A percentile compares a stretch with the other conserved stretches of the same genome.
These are phyloP conservation scores for Mormyrus iriodes DNA, from an alignment of 2,113 vertebrate species.

Conservation along the genomic window DNA sequence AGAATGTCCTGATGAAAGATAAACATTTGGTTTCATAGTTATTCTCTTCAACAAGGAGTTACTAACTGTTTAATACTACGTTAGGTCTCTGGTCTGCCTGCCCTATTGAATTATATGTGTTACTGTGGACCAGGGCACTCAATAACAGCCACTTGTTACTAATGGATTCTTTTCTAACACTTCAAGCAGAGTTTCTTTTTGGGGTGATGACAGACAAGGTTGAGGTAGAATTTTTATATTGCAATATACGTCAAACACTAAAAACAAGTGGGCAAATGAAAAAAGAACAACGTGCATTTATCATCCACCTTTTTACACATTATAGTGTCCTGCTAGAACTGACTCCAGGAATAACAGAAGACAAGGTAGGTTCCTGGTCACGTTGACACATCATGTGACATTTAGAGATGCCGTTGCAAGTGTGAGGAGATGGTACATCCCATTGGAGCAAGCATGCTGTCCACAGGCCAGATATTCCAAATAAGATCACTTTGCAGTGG, in stretches of 20 bases:
- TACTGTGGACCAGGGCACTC: not conserved
- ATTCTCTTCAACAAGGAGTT: not conserved
- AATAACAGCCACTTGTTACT: not conserved
- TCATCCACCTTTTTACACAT: not conserved
- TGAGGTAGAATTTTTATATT: not conserved
- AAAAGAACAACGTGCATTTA: not conserved
- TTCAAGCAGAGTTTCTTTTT: not conserved
- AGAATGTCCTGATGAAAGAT: not conserved
- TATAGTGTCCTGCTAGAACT: not conserved
- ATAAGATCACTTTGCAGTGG: not conserved
- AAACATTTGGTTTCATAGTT: not conserved
- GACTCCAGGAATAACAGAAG: not conserved
- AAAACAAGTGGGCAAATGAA: not conserved
- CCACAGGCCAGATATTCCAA: not conserved
- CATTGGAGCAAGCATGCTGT: not conserved
- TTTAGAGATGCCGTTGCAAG: not conserved
- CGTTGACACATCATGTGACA: not conserved
- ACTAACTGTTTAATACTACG: not conserved
- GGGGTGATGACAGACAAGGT: not conserved
- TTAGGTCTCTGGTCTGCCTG: not conserved
- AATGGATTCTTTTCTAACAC: not conserved
- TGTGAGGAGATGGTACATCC: no score
- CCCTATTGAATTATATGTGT: not conserved
- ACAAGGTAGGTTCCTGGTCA: not conserved
- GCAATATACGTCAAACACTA: not conserved